Evolutionary conservation across 2,797 vertebrate species (phyloP).

Genomic region (Pyrocephalus nanus): DNA sequence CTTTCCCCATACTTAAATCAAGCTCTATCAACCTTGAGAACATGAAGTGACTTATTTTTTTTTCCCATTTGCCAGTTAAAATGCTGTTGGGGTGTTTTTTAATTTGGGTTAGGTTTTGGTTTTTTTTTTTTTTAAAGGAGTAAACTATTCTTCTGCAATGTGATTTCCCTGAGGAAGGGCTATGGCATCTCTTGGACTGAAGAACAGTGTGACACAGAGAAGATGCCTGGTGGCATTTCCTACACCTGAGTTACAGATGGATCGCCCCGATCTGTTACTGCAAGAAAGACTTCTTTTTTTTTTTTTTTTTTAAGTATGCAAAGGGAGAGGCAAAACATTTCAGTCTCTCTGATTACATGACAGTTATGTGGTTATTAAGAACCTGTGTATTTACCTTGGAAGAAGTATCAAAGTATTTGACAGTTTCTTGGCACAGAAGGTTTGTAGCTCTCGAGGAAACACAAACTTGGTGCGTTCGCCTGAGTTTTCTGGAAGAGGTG

Average conservation of each 20-base stretch:
- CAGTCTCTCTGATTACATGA: not conserved
- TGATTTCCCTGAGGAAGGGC: not conserved
- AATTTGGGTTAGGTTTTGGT: not conserved
- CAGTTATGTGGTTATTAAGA: not conserved
- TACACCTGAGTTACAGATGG: not conserved
- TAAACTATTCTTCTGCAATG: not conserved
- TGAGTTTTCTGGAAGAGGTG: not conserved
- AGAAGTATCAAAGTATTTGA: not conserved
- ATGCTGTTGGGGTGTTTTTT: not conserved
- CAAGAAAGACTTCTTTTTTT: not conserved
- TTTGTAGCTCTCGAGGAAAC: not conserved
- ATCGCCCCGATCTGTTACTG: not conserved
- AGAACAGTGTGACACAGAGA: not conserved
- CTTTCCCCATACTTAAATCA: not conserved
- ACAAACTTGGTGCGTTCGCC: rapidly evolving
- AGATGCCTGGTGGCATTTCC: not conserved
- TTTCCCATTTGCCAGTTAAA: not conserved
- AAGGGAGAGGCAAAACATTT: not conserved
- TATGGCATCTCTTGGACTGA: not conserved
- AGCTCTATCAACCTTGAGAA: not conserved
- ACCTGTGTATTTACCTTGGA: not conserved
- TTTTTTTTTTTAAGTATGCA: not conserved
- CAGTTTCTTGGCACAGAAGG: not conserved
- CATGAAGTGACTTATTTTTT: not conserved
- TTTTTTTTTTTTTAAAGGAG: not conserved